A percentile compares a stretch with the other conserved stretches of the same genome.
phyloP scores from a whole-genome alignment of 2,888 invertebrate genomes.

The Shargacucullia verbasci region DNA sequence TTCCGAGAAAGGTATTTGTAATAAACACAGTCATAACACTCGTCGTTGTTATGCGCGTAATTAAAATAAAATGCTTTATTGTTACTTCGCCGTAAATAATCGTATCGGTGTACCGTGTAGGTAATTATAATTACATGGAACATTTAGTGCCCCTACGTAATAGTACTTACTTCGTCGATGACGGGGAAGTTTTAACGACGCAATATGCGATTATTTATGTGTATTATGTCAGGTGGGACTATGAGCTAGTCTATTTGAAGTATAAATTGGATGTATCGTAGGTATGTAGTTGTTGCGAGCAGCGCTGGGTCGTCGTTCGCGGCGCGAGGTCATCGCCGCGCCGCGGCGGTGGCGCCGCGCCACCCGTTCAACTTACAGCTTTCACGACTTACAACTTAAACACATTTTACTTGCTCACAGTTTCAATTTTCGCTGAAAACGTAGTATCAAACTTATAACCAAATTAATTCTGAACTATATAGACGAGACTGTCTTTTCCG shows the following conservation, averaged over 20 bases:
- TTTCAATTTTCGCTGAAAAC: conserved; percentile 23
- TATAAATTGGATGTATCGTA: conserved; percentile 55
- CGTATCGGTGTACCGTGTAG: conserved; percentile 11
- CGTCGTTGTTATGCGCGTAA: conserved; percentile 6
- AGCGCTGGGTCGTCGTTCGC: conserved; percentile 82
- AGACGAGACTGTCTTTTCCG: background rate
- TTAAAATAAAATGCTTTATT: conserved; percentile 19
- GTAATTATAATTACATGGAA: conserved; percentile 34
- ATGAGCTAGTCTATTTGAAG: conserved; percentile 49
- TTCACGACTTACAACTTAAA: conserved; percentile 64
- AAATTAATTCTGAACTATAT: conserved; percentile 3
- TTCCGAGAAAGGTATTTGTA: background rate
- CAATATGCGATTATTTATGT: conserved; percentile 11
- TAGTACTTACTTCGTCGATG: conserved; percentile 14
- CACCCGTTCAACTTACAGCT: conserved; percentile 62
- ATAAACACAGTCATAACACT: conserved; percentile 9
- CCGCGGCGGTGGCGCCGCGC: too few species aligned
- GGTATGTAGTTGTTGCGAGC: conserved; percentile 54
- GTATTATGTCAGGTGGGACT: conserved; percentile 21
- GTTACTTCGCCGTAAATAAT: conserved; percentile 15
- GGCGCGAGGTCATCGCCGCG: conserved; percentile 82
- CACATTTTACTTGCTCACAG: conserved; percentile 40
- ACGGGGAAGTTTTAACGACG: conserved; percentile 12
- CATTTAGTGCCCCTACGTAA: conserved; percentile 16
- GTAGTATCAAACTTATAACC: conserved; percentile 11